Percentiles rank a stretch among this genome's conserved stretches.
phyloP scores from a whole-genome alignment of 2,113 vertebrate species.

The Carlito syrichta region DNA sequence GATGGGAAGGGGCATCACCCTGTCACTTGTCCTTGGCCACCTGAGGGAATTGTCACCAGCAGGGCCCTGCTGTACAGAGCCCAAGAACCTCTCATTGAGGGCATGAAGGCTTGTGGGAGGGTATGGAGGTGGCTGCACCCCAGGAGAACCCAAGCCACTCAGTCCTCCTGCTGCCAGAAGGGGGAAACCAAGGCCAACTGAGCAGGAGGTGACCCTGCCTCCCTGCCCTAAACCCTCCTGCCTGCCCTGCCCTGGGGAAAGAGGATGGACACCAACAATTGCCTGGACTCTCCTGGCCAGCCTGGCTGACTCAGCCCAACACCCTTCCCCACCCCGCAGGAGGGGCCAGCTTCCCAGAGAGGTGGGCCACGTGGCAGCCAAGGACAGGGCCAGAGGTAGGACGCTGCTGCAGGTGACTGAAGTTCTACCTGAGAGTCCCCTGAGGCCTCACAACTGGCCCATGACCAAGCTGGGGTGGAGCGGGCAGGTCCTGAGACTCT shows the following conservation, averaged over 20 bases:
- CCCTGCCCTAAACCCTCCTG: not conserved
- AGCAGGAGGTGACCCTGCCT: not conserved
- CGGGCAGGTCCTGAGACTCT: not conserved
- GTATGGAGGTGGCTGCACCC: not conserved
- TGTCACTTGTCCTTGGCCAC: not conserved
- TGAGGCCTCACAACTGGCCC: not conserved
- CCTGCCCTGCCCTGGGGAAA: not conserved
- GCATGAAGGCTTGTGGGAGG: not conserved
- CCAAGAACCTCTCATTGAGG: not conserved
- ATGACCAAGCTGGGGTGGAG: accelerated
- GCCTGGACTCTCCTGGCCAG: not conserved
- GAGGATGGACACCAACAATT: not conserved
- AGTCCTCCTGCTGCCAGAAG: no score
- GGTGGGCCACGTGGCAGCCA: not conserved
- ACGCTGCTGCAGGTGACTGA: not conserved
- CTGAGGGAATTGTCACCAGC: not conserved
- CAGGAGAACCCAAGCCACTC: accelerated
- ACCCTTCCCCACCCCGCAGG: not conserved
- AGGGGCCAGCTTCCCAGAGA: not conserved
- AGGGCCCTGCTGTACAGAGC: not conserved
- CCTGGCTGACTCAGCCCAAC: not conserved
- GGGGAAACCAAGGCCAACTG: not conserved
- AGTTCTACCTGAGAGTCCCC: not conserved
- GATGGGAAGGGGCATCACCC: not conserved
- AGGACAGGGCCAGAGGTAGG: not conserved